Conservation (phyloP, 2,113 vertebrate species). For the Laterallus jamaicensis region DNA sequence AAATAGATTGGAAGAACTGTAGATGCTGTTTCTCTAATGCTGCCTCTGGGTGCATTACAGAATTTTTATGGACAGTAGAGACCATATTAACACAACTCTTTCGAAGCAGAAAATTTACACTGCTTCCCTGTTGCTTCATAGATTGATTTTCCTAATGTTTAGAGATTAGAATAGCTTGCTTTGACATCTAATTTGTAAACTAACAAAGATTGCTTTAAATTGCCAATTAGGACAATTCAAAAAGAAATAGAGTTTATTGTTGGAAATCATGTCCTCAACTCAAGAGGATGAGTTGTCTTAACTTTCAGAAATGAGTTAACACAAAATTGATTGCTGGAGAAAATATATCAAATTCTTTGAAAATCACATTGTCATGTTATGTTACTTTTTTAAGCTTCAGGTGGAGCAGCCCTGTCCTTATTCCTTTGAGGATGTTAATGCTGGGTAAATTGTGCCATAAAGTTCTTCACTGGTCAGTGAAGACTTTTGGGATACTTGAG, state of each 20-base stretch:
- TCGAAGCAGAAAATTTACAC: neutral
- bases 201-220: neutral
- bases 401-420: neutral
- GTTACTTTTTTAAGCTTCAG: neutral
- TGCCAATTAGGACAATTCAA: neutral
- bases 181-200: slow-evolving; percentile 16
- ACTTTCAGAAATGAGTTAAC: neutral
- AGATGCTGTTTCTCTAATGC: neutral
- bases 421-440: neutral
- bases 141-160: neutral
- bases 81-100: neutral
- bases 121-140: neutral
- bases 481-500: neutral
- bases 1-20: neutral
- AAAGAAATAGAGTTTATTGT: slow-evolving; percentile 2
- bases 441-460: neutral
- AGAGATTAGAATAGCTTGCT: slow-evolving; percentile 15
- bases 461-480: neutral
- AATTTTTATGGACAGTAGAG: neutral
- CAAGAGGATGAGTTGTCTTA: neutral
- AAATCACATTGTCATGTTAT: neutral
- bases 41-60: neutral
- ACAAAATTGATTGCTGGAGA: neutral
- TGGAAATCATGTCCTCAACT: neutral
- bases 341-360: neutral